These are phyloP conservation scores for Lepidocyrtoides sp. DNA, from an alignment of 2,888 invertebrate species.

Conservation along the genomic window DNA sequence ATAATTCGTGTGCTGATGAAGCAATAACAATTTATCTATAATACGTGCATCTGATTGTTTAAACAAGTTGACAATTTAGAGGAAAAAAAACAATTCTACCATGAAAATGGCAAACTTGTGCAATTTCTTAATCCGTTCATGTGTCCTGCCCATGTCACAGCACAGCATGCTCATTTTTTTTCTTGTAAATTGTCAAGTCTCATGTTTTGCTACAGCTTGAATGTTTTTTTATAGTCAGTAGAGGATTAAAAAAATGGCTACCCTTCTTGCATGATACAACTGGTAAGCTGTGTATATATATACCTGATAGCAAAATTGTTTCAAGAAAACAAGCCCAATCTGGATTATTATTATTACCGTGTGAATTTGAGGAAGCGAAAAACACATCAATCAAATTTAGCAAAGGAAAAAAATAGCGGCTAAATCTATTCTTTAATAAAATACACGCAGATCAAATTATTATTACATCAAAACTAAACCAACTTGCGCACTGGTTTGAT, in stretches of 20 bases:
- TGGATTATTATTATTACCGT: slow-evolving; percentile 79
- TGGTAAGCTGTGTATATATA: no score
- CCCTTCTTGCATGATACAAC: background rate
- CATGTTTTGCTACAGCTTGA: no score
- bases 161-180: no score
- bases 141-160: background rate
- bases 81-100: background rate
- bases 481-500: slow-evolving; percentile 22
- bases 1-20: slow-evolving; percentile 29
- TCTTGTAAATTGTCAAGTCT: background rate
- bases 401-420: slow-evolving; percentile 20
- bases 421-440: slow-evolving; percentile 45
- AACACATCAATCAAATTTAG: slow-evolving; percentile 68
- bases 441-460: slow-evolving; percentile 48
- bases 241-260: background rate
- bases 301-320: background rate
- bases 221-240: background rate
- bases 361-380: slow-evolving; percentile 79
- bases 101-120: slow-evolving; percentile 14
- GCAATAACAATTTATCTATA: slow-evolving; percentile 40
- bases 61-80: slow-evolving; percentile 1
- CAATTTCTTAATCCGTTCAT: slow-evolving; percentile 35
- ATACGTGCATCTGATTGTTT: slow-evolving; percentile 16
- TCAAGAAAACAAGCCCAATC: slow-evolving; percentile 46
- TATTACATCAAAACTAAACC: slow-evolving; percentile 49